These are phyloP conservation scores for Sarcophaga bullata DNA, from an alignment of 1,140 invertebrate genomes.

Conservation along the genomic window DNA sequence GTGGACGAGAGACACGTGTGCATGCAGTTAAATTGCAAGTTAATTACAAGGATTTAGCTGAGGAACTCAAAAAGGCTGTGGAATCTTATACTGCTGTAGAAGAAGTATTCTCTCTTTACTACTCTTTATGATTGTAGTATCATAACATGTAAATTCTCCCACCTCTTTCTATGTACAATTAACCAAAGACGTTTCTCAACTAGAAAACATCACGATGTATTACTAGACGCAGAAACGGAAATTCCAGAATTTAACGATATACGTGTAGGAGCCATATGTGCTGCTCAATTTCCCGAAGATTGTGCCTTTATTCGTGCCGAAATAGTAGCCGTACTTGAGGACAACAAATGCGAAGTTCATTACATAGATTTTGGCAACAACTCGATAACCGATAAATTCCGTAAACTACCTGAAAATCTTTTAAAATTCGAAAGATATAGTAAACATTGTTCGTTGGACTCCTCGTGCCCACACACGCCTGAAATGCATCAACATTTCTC, in stretches of 20 bases:
- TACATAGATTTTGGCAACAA: slow-evolving; percentile 82
- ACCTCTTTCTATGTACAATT: slow-evolving; percentile 76
- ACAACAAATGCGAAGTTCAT: slow-evolving; percentile 69
- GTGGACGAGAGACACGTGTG: slow-evolving; percentile 26
- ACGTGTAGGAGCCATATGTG: slow-evolving; percentile 70
- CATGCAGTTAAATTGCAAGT: slow-evolving; percentile 50
- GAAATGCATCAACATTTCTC: slow-evolving; percentile 71
- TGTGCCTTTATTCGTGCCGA: slow-evolving; percentile 74
- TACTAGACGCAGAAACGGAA: slow-evolving; percentile 68
- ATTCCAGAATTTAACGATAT: slow-evolving; percentile 67
- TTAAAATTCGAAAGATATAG: slow-evolving; percentile 70
- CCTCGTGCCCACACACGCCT: slow-evolving; percentile 70
- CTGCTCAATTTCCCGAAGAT: slow-evolving; percentile 74
- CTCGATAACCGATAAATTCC: slow-evolving; percentile 70
- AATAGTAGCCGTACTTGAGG: slow-evolving; percentile 57
- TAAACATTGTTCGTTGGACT: slow-evolving; percentile 72
- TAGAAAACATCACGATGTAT: slow-evolving; percentile 71
- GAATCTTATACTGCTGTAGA: slow-evolving; percentile 40
- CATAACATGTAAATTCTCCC: slow-evolving; percentile 69
- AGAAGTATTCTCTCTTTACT: slow-evolving; percentile 52
- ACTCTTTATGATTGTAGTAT: slow-evolving; percentile 66
- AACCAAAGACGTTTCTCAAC: slow-evolving; percentile 66
- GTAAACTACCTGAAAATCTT: slow-evolving; percentile 73
- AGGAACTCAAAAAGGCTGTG: slow-evolving; percentile 55
- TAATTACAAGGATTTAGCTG: slow-evolving; percentile 56